Evolutionary conservation across 2,888 invertebrate genomes (phyloP).

Genomic region (Pseudococcus jackbeardsleyi): DNA sequence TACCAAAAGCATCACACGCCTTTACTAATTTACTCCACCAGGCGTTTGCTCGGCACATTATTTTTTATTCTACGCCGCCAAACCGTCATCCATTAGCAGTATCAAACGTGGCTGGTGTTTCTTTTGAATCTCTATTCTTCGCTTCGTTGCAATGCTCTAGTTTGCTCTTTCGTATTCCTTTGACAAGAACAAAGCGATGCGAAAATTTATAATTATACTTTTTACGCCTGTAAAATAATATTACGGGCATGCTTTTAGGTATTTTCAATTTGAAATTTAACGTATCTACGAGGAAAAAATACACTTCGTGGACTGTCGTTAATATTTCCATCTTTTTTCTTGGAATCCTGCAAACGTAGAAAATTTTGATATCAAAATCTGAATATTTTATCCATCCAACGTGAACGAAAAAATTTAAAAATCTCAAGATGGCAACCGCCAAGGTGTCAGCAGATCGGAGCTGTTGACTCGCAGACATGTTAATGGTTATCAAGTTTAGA

Average conservation of each 20-base stretch:
- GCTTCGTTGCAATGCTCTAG: neutral
- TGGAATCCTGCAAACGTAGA: neutral
- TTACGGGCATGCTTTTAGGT: neutral
- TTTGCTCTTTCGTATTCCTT: neutral
- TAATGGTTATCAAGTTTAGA: neutral
- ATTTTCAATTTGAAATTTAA: neutral
- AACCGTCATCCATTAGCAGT: neutral
- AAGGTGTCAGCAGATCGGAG: neutral
- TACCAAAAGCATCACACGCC: neutral
- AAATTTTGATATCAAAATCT: neutral
- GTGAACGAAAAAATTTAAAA: neutral
- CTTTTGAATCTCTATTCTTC: neutral
- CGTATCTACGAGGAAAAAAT: neutral
- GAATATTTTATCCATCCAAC: neutral
- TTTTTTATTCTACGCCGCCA: neutral
- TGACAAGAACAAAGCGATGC: neutral
- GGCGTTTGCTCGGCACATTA: neutral
- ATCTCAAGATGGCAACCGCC: neutral
- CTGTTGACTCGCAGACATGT: neutral
- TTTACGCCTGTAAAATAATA: neutral
- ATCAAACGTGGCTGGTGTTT: constrained; percentile 2
- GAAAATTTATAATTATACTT: neutral
- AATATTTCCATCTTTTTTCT: too few relatives aligned
- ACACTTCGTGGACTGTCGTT: neutral
- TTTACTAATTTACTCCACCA: neutral